A percentile compares a stretch with the other conserved stretches of the same genome.
Conservation (phyloP, 2,888 invertebrate genomes). For the Chrysolina oricalcia region DNA sequence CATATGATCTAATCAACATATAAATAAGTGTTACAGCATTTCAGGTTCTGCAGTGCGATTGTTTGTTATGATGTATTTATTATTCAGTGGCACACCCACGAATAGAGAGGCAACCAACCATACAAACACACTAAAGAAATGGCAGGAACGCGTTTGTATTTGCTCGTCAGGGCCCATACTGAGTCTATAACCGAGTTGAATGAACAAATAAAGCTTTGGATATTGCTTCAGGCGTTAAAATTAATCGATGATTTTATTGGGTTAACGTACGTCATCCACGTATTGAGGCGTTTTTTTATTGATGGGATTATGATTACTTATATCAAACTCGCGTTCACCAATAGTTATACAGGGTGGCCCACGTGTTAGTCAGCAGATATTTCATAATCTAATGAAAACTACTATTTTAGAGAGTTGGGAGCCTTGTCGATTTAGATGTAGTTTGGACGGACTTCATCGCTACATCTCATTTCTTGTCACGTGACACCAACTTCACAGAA, state of each 20-base stretch:
- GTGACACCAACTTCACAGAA: too few relatives aligned
- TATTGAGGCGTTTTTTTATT: neutral
- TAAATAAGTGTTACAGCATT: slow-evolving; percentile 64
- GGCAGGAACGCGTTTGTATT: slow-evolving; percentile 23
- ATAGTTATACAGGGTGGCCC: too few relatives aligned
- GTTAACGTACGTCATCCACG: too few relatives aligned
- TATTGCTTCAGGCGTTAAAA: neutral
- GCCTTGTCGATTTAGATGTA: too few relatives aligned
- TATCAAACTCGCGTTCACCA: too few relatives aligned
- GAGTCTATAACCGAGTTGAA: neutral
- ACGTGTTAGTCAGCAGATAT: too few relatives aligned
- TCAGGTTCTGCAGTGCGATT: slow-evolving; percentile 53
- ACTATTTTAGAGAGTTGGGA: too few relatives aligned
- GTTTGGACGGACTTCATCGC: too few relatives aligned
- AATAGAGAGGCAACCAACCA: slow-evolving; percentile 41
- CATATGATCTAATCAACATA: slow-evolving; percentile 55
- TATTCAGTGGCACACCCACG: slow-evolving; percentile 35
- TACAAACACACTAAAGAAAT: slow-evolving; percentile 23
- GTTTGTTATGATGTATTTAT: slow-evolving; percentile 39
- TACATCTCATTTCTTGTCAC: too few relatives aligned
- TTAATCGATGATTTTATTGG: neutral
- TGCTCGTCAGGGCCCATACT: neutral
- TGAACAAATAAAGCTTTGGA: neutral
- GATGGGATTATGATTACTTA: too few relatives aligned
- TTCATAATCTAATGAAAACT: too few relatives aligned